A percentile compares a stretch with the other conserved stretches of the same genome.
Evolutionary conservation across 2,888 invertebrate species (phyloP).

Genomic region (Ichneumoninae sp.): DNA sequence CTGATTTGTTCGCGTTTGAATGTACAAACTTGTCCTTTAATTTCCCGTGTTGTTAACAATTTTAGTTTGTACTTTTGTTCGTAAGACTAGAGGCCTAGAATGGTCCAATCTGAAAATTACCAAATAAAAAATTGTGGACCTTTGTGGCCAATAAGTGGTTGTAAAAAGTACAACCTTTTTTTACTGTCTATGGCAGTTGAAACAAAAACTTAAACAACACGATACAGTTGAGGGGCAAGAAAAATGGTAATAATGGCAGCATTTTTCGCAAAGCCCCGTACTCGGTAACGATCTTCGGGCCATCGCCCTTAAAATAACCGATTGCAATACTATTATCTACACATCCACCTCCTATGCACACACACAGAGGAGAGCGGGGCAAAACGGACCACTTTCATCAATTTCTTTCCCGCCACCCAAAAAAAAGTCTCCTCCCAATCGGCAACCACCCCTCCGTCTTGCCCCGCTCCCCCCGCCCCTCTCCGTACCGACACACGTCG

Average conservation of each 20-base stretch:
- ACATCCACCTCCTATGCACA: too few relatives aligned
- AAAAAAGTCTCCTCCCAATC: neutral
- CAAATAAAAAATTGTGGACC: too few relatives aligned
- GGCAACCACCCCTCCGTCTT: neutral
- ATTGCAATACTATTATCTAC: constrained; percentile 47
- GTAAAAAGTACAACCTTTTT: too few relatives aligned
- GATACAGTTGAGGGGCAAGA: constrained; percentile 45
- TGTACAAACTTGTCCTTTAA: too few relatives aligned
- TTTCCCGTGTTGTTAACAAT: too few relatives aligned
- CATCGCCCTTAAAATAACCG: constrained; percentile 57
- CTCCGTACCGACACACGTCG: neutral
- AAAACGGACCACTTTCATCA: neutral
- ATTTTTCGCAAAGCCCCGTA: constrained; percentile 40
- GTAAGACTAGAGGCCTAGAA: too few relatives aligned
- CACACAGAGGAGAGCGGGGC: neutral
- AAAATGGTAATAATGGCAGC: constrained; percentile 58
- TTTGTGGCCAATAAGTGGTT: too few relatives aligned
- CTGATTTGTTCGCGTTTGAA: too few relatives aligned
- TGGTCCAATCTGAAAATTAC: too few relatives aligned
- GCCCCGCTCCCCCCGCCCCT: too few relatives aligned
- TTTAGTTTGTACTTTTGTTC: too few relatives aligned
- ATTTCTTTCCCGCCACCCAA: neutral
- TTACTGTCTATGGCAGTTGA: constrained; percentile 1
- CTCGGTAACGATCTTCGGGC: constrained; percentile 54
- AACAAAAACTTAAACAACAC: constrained; percentile 36